Evolutionary conservation across 2,113 vertebrate species (phyloP), one percentile per base, ranked within the genome.

Genomic region (Sphyrna mokarran): DNA sequence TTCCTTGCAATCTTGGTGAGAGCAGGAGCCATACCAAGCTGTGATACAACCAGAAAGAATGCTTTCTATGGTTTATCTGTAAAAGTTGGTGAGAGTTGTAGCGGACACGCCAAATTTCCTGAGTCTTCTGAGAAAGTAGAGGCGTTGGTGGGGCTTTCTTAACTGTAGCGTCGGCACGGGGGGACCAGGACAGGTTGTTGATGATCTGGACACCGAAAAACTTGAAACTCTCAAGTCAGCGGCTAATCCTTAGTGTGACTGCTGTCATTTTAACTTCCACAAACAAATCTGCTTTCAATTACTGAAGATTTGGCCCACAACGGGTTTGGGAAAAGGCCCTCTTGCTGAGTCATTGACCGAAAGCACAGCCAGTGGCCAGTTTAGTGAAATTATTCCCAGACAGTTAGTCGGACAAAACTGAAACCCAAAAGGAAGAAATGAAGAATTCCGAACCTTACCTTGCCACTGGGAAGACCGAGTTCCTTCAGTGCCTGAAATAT

Each of bases 401-500:
- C 69, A 10, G 40, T 1, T 20, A 66, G n/a, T 93, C 37, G 33
- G n/a, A n/a, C 37, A 66, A 93, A 66, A 37, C 37, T 91, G 29
- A 93, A 89, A 95, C 26, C 22, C 63, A 26, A 10, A 91, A 70
- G n/a, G 61, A 6, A 66, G 63, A 83, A 48, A 85, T 58, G 6
- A 61, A 95, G 86, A 23, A 91, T 48, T 37, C 33, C 29, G 96
- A 96, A 4, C 9, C 90, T 33, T 97, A 99, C 99, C 99, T 99
- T 99, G 98, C 99, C 99, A 96, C 99, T 99, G 48, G 99, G 99
- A 96, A 99, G 98, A 96, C 99, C 99, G 95, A 99, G 97, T 96
- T 99, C 99, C 97, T 99, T 99, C 96, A 99, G 97, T 9, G 98
- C 99, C 97, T 99, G 99, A 97, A 99, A 99, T 97, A 99, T 99